Conservation (phyloP, 2,113 vertebrate genomes). For the Spheniscus mendiculus region DNA sequence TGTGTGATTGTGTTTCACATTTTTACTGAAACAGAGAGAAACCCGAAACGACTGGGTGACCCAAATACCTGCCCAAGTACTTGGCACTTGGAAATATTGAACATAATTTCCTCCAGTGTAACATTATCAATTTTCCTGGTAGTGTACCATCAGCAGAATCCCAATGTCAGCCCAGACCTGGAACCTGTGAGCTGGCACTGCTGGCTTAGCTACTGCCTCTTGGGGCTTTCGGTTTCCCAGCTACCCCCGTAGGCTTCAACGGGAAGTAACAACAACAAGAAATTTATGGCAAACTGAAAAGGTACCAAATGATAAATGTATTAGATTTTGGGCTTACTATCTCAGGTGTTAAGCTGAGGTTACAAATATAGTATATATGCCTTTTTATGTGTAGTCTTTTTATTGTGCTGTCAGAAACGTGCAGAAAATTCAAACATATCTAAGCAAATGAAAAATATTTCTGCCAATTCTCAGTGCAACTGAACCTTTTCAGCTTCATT, state of each 20-base stretch:
- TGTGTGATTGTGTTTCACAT: not conserved
- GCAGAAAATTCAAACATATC: not conserved
- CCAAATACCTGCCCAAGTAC: not conserved
- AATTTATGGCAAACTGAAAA: not conserved
- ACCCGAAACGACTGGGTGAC: not conserved
- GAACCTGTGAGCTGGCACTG: not conserved
- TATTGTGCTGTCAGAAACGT: not conserved
- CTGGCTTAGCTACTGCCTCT: not conserved
- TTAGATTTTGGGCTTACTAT: not conserved
- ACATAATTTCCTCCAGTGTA: not conserved
- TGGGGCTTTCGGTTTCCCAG: not conserved
- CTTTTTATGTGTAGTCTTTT: not conserved
- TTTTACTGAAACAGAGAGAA: not conserved
- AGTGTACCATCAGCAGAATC: not conserved
- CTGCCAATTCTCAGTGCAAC: not conserved
- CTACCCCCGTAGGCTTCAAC: not conserved
- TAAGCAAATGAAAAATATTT: conserved; percentile 5
- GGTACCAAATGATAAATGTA: not conserved
- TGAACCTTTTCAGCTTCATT: conserved; percentile 27
- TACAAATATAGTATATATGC: not conserved
- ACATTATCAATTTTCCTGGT: not conserved
- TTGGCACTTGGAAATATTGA: not conserved
- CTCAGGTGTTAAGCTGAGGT: not conserved
- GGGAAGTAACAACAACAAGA: not conserved
- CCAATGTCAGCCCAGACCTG: not conserved